These are phyloP conservation scores for Hydriomena furcata DNA, from an alignment of 2,888 invertebrate species.

Conservation along the genomic window DNA sequence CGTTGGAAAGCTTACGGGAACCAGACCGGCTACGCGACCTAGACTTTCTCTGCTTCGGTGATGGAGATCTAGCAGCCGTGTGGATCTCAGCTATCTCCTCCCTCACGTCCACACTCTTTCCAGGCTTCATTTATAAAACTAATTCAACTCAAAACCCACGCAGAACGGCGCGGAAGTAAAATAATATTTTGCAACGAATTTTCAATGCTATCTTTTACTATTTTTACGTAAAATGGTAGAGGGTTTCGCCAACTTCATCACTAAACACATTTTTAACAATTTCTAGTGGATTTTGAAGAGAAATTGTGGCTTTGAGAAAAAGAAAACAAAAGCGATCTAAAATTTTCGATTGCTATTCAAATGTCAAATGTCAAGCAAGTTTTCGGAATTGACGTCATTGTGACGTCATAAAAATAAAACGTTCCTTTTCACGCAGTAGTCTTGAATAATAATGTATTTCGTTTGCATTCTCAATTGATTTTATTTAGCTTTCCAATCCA, in stretches of 20 bases:
- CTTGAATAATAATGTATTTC: no score
- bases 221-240: constrained; percentile 1
- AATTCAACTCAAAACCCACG: constrained; percentile 39
- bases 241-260: background rate
- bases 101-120: constrained; percentile 62
- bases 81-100: constrained; percentile 78
- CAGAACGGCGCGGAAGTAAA: constrained; percentile 29
- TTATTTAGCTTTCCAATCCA: no score
- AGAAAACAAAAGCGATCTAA: constrained; percentile 38
- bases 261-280: background rate
- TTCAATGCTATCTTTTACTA: constrained; percentile 6
- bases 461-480: no score
- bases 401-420: constrained; percentile 57
- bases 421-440: background rate
- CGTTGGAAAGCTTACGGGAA: constrained; percentile 71
- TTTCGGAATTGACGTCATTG: constrained; percentile 60
- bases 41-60: constrained; percentile 67
- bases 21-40: constrained; percentile 63
- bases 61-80: constrained; percentile 67
- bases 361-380: constrained; percentile 56
- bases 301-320: constrained; percentile 33
- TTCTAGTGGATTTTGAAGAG: constrained; percentile 9
- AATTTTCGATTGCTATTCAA: constrained; percentile 33
- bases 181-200: constrained; percentile 19
- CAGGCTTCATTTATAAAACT: constrained; percentile 65